Conservation (phyloP, 2,797 vertebrate genomes). For the Cynodonichthys magdalenae region DNA sequence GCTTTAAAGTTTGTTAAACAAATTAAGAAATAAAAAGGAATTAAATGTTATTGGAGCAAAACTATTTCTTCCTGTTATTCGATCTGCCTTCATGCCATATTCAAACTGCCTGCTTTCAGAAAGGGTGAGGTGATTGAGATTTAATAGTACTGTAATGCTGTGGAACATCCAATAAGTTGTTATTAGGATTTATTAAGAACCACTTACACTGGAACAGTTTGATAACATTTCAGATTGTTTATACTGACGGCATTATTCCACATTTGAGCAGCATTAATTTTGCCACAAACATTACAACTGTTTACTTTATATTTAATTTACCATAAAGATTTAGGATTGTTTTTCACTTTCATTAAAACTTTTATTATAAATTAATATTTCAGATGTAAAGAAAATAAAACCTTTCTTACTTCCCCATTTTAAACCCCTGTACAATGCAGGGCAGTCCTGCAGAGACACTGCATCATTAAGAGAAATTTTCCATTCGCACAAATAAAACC, state of each 20-base stretch:
- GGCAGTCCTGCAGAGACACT: slow-evolving; percentile 25
- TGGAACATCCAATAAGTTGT: slow-evolving; percentile 34
- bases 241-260: slow-evolving; percentile 26
- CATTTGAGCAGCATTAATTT: slow-evolving; percentile 11
- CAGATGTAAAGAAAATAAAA: neutral
- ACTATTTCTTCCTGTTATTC: slow-evolving; percentile 43
- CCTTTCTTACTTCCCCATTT: slow-evolving; percentile 12
- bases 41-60: slow-evolving; percentile 6
- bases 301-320: too few relatives aligned
- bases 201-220: slow-evolving; percentile 18
- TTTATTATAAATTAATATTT: neutral
- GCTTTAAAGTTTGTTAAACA: slow-evolving; percentile 16
- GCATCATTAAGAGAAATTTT: slow-evolving; percentile 21
- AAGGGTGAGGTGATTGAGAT: slow-evolving; percentile 26
- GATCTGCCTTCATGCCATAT: slow-evolving; percentile 19
- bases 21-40: slow-evolving; percentile 1
- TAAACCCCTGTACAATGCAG: slow-evolving; percentile 31
- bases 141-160: slow-evolving; percentile 30
- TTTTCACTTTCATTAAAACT: too few relatives aligned
- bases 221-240: slow-evolving; percentile 24
- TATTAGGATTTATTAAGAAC: slow-evolving; percentile 37
- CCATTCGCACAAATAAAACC: slow-evolving; percentile 21
- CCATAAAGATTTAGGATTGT: too few relatives aligned
- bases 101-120: slow-evolving; percentile 21
- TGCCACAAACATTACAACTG: neutral